phyloP scores from a whole-genome alignment of 1,140 invertebrate genomes.

The Hypsibius dujardini region DNA sequence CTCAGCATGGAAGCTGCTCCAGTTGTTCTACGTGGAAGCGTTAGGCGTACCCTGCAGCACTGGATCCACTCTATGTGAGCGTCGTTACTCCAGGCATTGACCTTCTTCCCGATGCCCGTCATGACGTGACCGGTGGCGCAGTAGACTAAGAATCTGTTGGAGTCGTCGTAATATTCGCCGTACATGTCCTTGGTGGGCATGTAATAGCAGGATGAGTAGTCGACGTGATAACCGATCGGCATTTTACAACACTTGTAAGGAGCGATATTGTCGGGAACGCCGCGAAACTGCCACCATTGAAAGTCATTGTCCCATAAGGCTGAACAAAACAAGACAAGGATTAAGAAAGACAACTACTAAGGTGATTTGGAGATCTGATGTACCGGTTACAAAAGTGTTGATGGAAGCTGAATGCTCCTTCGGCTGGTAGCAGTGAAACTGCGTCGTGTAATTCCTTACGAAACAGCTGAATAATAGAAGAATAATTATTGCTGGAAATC shows the following conservation, averaged over 20 bases:
- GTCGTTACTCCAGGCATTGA: background rate
- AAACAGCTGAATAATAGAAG: background rate
- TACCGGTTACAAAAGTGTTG: constrained; percentile 12
- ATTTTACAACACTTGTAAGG: constrained; percentile 14
- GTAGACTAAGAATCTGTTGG: background rate
- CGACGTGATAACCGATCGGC: background rate
- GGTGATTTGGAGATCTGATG: background rate
- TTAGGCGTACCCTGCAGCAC: background rate
- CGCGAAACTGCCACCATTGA: background rate
- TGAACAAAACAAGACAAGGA: background rate
- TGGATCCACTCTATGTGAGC: background rate
- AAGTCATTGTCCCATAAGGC: background rate
- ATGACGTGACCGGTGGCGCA: constrained; percentile 15
- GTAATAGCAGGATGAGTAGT: constrained; percentile 7
- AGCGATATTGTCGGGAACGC: background rate
- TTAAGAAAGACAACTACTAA: background rate
- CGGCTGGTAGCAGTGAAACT: background rate
- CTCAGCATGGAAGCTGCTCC: background rate
- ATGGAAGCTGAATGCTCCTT: background rate
- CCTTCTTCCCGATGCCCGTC: constrained; percentile 7
- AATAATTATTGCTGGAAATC: background rate
- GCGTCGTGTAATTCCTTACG: background rate
- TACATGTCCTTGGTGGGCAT: constrained; percentile 6
- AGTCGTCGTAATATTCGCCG: constrained; percentile 16
- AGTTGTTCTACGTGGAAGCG: background rate